Conservation (phyloP, 2,888 invertebrate species). For the Trachelus troglodyta region DNA sequence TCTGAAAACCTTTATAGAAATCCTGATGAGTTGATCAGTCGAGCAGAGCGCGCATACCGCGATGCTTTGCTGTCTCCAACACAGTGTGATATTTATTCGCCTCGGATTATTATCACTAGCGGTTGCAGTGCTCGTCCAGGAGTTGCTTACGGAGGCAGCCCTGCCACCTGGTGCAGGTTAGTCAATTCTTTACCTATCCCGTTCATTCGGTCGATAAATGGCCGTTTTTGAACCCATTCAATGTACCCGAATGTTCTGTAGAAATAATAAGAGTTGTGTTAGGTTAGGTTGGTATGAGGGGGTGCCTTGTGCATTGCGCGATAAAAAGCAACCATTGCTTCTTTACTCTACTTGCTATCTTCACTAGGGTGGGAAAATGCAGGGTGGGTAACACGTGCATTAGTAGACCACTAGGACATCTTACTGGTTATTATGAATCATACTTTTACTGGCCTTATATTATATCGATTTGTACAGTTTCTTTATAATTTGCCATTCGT, state of each 20-base stretch:
- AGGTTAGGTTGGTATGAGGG: neutral
- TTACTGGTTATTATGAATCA: neutral
- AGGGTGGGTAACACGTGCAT: neutral
- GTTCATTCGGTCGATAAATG: neutral
- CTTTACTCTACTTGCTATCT: neutral
- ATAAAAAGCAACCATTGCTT: neutral
- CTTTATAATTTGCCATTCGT: neutral
- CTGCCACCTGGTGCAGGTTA: constrained; percentile 62
- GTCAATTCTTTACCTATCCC: constrained; percentile 16
- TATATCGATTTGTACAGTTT: neutral
- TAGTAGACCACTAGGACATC: neutral
- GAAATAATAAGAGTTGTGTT: neutral
- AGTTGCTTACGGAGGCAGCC: constrained; percentile 44
- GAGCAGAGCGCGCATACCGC: constrained; percentile 58
- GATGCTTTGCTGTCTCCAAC: constrained; percentile 58
- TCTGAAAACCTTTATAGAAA: constrained; percentile 1
- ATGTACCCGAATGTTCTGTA: neutral
- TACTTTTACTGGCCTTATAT: neutral
- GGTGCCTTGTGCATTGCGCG: neutral
- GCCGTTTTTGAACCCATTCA: neutral
- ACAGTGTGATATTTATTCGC: constrained; percentile 45
- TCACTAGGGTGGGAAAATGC: neutral
- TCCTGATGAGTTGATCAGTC: constrained; percentile 44
- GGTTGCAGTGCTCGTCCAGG: constrained; percentile 24
- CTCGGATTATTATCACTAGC: constrained; percentile 33